Percentiles rank a stretch among this genome's conserved stretches.
Evolutionary conservation across 1,140 invertebrate genomes (phyloP).

Genomic region (Trichomalopsis sarcophagae): DNA sequence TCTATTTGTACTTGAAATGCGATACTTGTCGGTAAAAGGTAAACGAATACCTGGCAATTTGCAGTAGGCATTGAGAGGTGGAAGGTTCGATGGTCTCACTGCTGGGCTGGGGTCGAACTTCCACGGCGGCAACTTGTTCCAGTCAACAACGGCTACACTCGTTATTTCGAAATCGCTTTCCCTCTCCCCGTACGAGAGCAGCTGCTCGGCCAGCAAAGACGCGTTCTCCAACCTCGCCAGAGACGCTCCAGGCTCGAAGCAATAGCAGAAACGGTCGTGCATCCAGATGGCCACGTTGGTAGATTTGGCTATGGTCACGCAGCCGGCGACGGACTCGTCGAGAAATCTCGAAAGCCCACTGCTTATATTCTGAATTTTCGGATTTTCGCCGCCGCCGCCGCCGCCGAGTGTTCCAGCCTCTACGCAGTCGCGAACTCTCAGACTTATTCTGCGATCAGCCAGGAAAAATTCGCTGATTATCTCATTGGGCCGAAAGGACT

Average conservation of each 20-base stretch:
- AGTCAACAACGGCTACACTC: conserved; percentile 61
- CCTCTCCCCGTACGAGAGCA: conserved; percentile 46
- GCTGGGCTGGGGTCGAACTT: conserved; percentile 64
- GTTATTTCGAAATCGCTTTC: conserved; percentile 66
- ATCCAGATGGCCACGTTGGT: conserved; percentile 63
- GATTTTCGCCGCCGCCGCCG: too few relatives aligned
- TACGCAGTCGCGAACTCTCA: conserved; percentile 67
- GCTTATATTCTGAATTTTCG: conserved; percentile 56
- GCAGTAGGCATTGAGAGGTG: conserved; percentile 66
- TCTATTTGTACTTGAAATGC: too few relatives aligned
- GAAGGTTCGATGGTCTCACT: conserved; percentile 64
- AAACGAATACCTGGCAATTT: conserved; percentile 53
- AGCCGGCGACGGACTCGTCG: conserved; percentile 58
- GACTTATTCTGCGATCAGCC: conserved; percentile 62
- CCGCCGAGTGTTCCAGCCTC: conserved; percentile 61
- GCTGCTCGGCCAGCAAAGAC: conserved; percentile 51
- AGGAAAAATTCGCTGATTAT: conserved; percentile 67
- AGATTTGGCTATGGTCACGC: conserved; percentile 53
- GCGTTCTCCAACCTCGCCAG: conserved; percentile 58
- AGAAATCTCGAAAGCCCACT: conserved; percentile 64
- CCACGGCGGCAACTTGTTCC: conserved; percentile 61
- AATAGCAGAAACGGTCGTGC: conserved; percentile 55
- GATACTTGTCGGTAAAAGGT: not conserved
- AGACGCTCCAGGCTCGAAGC: conserved; percentile 59
- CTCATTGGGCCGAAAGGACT: conserved; percentile 57